Conservation (phyloP, 1,140 invertebrate genomes). For the Babylonia areolata region DNA sequence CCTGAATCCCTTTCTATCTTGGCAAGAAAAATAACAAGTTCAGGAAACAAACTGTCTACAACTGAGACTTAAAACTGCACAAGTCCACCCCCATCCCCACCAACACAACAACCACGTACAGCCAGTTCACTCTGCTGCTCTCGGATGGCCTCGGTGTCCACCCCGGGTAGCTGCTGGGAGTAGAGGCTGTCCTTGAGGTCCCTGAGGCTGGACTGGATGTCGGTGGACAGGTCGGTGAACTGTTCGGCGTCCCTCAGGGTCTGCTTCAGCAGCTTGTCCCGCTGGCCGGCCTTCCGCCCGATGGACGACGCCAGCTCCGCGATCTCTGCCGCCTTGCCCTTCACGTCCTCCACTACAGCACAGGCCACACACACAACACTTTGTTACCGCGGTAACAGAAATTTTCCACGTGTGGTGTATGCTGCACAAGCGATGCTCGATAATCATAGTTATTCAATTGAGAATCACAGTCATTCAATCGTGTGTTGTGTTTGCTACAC, state of each 20-base stretch:
- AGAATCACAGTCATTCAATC: too few species aligned
- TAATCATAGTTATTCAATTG: too few species aligned
- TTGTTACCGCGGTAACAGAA: too few species aligned
- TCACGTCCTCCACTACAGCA: conserved; percentile 83
- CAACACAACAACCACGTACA: conserved; percentile 53
- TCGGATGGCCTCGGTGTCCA: conserved; percentile 84
- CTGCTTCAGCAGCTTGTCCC: conserved; percentile 89
- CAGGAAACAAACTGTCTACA: too few species aligned
- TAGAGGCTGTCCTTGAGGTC: conserved; percentile 93
- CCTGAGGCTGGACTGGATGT: conserved; percentile 91
- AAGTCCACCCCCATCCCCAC: too few species aligned
- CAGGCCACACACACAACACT: too few species aligned
- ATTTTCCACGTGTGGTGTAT: too few species aligned
- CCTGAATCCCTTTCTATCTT: too few species aligned
- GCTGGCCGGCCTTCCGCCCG: conserved; percentile 87
- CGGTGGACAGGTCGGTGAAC: conserved; percentile 95
- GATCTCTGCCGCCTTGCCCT: conserved; percentile 92
- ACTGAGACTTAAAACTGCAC: too few species aligned
- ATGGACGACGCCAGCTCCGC: conserved; percentile 95
- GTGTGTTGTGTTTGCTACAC: too few species aligned
- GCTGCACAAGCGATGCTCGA: too few species aligned
- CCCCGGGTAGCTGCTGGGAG: conserved; percentile 94
- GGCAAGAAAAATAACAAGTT: too few species aligned
- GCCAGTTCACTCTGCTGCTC: conserved; percentile 94
- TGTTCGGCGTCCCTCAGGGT: conserved; percentile 90